These are phyloP conservation scores for Odontothrips loti DNA, from an alignment of 2,888 invertebrate species.

Conservation along the genomic window DNA sequence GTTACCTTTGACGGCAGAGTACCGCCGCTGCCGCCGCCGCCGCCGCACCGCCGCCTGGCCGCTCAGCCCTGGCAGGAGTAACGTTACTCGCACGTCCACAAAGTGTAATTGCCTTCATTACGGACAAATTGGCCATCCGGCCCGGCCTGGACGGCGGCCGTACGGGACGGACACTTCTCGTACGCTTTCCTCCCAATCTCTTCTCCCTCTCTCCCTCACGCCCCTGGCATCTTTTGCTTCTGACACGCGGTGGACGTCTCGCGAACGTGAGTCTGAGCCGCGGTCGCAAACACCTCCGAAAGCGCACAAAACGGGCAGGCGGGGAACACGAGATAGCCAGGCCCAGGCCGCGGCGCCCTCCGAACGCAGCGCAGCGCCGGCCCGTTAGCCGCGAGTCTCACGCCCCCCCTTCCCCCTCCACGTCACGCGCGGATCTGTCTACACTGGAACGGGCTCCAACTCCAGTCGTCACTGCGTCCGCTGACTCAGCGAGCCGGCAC, in stretches of 20 bases:
- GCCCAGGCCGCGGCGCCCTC: too few relatives aligned
- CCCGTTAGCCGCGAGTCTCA: neutral
- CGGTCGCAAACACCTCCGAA: too few relatives aligned
- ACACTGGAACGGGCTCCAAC: too few relatives aligned
- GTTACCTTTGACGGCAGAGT: neutral
- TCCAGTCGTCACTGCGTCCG: too few relatives aligned
- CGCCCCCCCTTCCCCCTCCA: too few relatives aligned
- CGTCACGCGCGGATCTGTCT: too few relatives aligned
- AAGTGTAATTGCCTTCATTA: conserved; percentile 26
- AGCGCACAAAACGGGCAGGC: too few relatives aligned
- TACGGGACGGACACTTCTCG: neutral
- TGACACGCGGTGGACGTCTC: too few relatives aligned
- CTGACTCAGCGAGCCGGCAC: too few relatives aligned
- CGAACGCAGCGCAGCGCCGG: neutral
- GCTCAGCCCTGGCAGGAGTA: neutral
- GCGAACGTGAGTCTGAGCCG: too few relatives aligned
- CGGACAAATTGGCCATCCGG: conserved; percentile 11
- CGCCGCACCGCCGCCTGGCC: neutral
- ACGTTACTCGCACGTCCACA: conserved; percentile 1
- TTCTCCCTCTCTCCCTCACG: neutral
- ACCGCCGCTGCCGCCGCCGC: neutral
- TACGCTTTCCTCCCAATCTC: neutral
- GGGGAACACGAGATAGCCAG: too few relatives aligned
- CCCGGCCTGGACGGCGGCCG: neutral
- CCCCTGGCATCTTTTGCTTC: too few relatives aligned